phyloP scores from a whole-genome alignment of 2,888 invertebrate genomes.

The Dryobota labecula region DNA sequence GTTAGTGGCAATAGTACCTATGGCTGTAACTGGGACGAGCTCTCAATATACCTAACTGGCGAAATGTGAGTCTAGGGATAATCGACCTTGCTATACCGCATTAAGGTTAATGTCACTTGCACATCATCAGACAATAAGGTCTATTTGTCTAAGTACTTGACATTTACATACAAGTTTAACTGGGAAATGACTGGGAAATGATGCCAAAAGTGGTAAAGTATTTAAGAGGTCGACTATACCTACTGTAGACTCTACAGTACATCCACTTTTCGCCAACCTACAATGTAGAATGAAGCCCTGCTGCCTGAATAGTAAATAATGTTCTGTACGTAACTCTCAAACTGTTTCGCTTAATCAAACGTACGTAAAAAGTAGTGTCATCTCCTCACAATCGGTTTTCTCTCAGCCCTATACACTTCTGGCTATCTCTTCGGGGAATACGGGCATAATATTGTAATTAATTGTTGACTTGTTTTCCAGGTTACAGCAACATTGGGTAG shows the following conservation, averaged over 20 bases:
- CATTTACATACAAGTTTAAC: not conserved
- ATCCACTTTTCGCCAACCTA: not conserved
- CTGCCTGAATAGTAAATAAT: not conserved
- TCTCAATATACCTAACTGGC: not conserved
- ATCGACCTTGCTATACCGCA: not conserved
- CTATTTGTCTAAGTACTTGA: not conserved
- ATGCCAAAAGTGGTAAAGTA: not conserved
- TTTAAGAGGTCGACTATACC: not conserved
- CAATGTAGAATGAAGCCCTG: not conserved
- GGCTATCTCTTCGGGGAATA: not conserved
- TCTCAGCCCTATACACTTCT: not conserved
- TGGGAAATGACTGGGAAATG: not conserved
- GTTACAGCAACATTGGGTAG: constrained; percentile 37
- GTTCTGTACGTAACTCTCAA: not conserved
- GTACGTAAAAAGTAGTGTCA: not conserved
- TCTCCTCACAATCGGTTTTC: not conserved
- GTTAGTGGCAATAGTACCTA: not conserved
- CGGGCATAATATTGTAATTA: not conserved
- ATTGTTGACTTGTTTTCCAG: constrained; percentile 15
- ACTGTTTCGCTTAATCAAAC: not conserved
- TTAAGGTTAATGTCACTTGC: not conserved
- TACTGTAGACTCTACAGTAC: not conserved
- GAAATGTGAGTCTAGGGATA: not conserved
- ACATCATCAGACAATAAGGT: not conserved
- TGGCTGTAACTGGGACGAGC: not conserved